Evolutionary conservation across 2,797 vertebrate genomes (phyloP).

Genomic region (Gallinago stenura): DNA sequence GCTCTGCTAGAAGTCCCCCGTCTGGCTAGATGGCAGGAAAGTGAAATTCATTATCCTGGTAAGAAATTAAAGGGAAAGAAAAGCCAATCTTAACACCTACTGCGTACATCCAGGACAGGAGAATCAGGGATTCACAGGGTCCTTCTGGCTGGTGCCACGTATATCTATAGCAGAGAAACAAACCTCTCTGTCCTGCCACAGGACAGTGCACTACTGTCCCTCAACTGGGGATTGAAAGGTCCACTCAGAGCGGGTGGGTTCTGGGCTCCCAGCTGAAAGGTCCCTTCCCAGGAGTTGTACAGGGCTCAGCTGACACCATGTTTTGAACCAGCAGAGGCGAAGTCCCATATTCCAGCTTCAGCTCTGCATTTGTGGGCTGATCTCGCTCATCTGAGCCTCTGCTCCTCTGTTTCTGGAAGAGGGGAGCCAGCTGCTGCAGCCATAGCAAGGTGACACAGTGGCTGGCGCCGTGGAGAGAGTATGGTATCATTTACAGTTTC

Average conservation of each 20-base stretch:
- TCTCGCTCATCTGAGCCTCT: neutral
- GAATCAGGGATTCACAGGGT: neutral
- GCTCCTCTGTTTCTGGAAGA: neutral
- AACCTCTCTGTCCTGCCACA: neutral
- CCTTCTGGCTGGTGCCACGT: neutral
- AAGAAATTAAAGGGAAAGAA: constrained; percentile 1
- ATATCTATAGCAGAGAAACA: neutral
- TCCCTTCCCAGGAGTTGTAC: neutral
- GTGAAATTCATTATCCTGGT: neutral
- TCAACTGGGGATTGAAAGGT: neutral
- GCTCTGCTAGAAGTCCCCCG: neutral
- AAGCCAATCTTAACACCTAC: neutral
- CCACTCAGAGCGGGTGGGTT: neutral
- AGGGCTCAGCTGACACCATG: neutral
- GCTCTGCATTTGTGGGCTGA: neutral
- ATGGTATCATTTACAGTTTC: constrained; percentile 31
- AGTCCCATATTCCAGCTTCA: neutral
- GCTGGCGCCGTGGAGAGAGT: constrained; percentile 16
- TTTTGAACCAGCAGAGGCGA: neutral
- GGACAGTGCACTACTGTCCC: neutral
- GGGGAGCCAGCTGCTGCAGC: neutral
- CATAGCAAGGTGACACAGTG: neutral
- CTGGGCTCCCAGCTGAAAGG: neutral
- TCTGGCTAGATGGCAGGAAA: neutral
- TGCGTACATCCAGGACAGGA: neutral